Base-by-base conservation (phyloP, 1,140 invertebrate species). In the Leucophenga varia region DNA sequence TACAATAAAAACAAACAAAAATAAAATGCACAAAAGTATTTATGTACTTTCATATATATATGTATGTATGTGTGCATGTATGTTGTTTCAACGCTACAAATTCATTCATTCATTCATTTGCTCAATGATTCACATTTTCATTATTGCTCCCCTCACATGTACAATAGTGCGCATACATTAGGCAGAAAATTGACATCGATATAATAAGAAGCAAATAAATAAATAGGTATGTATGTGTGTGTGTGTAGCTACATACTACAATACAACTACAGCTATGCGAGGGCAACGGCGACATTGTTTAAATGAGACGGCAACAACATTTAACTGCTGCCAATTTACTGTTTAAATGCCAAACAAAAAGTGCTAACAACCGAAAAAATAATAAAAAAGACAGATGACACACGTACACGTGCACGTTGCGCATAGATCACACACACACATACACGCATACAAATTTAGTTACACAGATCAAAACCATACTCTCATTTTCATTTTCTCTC, bases 301-400 rank as follows among this genome's bases (percentile, higher is more conserved):
- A 8, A 28, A n/a, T 28, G 36, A 36, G 35, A 49, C 13, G 36
- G 41, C 35, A 44, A 54, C 65, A 56, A 55, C 69, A 64, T 64
- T 72, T 72, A 72, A 72, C 68, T 71, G 68, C 64, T 65, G 68
- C 59, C 68, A 72, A 72, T 72, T 72, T 72, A 71, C 68, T 72
- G 68, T 72, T 72, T 72, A 72, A 72, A 72, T 65, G 68, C 64
- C 68, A 72, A 65, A 72, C 68, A 72, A 72, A 72, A 72, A 72
- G 68, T 72, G 68, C 21, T 50, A 50, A 42, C 31, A 51, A 72
- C 68, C 64, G 68, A 64, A 60, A 71, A 72, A 72, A 64, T 64
- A 69, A 72, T 59, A 71, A 71, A 70, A 70, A 55, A 57, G 34
- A 7, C 7, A 36, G 34, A 36, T 6, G 14, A 36, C 7, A 12